A percentile compares a stretch with the other conserved stretches of the same genome.
phyloP scores from a whole-genome alignment of 2,888 invertebrate species.

The Rhagium mordax region DNA sequence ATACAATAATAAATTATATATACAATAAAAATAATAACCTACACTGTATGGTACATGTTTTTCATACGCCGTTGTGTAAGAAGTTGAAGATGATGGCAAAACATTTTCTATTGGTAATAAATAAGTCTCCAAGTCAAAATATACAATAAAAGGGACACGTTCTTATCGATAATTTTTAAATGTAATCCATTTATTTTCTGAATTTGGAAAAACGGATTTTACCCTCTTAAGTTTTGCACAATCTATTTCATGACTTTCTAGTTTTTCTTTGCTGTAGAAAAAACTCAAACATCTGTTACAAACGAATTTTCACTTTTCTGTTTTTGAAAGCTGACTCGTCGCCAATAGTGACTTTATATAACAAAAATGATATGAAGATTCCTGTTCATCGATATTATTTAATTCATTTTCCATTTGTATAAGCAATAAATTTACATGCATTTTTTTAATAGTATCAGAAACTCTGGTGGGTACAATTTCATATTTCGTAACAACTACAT shows the following conservation, averaged over 20 bases:
- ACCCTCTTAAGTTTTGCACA: neutral
- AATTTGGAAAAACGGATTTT: too few species aligned
- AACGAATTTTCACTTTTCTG: neutral
- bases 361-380: neutral
- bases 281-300: neutral
- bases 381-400: neutral
- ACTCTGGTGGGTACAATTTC: neutral
- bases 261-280: neutral
- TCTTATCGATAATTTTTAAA: slow-evolving; percentile 1
- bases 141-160: too few species aligned
- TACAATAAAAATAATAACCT: too few species aligned
- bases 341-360: neutral
- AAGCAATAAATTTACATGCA: neutral
- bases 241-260: too few species aligned
- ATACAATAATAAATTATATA: too few species aligned
- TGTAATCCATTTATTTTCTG: neutral
- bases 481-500: neutral
- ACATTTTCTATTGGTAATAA: neutral
- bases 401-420: neutral
- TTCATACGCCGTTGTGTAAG: too few species aligned
- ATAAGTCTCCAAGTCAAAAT: too few species aligned
- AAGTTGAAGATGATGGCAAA: neutral
- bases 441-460: neutral
- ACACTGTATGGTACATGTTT: too few species aligned
- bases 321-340: neutral